Conservation (phyloP, 2,797 vertebrate species). For the Stomatorhinus walkeri region DNA sequence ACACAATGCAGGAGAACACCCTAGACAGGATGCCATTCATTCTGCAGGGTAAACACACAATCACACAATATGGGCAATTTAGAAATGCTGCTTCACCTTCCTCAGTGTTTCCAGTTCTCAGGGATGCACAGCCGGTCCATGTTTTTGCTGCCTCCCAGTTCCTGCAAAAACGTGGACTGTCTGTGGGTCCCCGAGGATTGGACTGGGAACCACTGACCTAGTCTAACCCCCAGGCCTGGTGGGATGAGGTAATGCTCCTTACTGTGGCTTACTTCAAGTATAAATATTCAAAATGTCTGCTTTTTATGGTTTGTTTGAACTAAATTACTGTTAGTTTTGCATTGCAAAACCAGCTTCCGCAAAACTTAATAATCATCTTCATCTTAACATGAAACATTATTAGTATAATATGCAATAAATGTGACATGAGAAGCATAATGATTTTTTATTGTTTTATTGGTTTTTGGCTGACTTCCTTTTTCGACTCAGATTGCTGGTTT, state of each 20-base stretch:
- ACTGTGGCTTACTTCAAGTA: not conserved
- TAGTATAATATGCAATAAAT: not conserved
- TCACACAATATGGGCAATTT: not conserved
- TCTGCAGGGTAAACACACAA: not conserved
- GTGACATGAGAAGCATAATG: not conserved
- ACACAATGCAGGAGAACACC: not conserved
- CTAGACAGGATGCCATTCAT: not conserved
- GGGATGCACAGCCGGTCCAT: not conserved
- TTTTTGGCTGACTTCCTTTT: not conserved
- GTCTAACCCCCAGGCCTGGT: not conserved
- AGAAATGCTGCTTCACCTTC: not conserved
- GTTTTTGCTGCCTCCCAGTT: not conserved
- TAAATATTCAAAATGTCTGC: not conserved
- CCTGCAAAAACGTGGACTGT: not conserved
- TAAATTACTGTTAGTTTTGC: not conserved
- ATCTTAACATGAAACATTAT: not conserved
- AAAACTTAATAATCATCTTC: not conserved
- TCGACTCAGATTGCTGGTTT: not conserved
- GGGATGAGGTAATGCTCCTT: not conserved
- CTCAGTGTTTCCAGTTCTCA: not conserved
- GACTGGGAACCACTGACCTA: not conserved
- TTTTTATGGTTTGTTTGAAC: not conserved
- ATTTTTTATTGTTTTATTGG: not conserved
- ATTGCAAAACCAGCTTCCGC: not conserved
- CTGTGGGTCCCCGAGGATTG: not conserved